phyloP scores from a whole-genome alignment of 2,797 vertebrate genomes.

The Pagetopsis macropterus region DNA sequence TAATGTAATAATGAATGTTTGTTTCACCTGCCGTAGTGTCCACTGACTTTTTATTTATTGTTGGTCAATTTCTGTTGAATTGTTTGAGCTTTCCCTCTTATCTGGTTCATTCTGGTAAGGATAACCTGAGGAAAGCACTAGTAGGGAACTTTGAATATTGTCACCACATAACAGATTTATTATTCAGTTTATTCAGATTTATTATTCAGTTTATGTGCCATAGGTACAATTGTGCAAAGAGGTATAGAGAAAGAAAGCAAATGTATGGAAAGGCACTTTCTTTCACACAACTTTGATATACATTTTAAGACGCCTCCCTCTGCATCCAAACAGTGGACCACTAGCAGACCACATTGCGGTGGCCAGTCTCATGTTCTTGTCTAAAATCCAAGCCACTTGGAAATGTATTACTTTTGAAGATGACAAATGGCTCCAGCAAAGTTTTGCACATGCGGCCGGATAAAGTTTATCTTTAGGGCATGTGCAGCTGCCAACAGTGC shows the following conservation, averaged over 20 bases:
- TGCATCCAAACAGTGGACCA: slow-evolving; percentile 41
- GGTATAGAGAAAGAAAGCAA: background rate
- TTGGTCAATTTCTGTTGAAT: background rate
- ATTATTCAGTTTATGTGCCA: background rate
- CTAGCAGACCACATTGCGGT: slow-evolving; percentile 46
- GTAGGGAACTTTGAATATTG: background rate
- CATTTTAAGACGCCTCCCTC: slow-evolving; percentile 25
- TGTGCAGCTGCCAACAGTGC: slow-evolving; percentile 87
- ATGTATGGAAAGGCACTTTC: background rate
- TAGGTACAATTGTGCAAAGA: background rate
- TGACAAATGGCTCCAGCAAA: slow-evolving; percentile 89
- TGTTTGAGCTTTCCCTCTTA: background rate
- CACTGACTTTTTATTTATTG: background rate
- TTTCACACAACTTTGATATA: slow-evolving; percentile 4
- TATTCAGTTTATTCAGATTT: no score
- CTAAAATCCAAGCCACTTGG: slow-evolving; percentile 80
- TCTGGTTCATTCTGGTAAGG: background rate
- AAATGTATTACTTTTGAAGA: slow-evolving; percentile 86
- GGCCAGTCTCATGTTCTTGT: slow-evolving; percentile 78
- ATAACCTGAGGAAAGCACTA: no score
- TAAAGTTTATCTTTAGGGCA: slow-evolving; percentile 90
- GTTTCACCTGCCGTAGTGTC: background rate
- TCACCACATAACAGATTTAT: background rate
- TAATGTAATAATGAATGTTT: background rate
- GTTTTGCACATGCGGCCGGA: slow-evolving; percentile 85